Evolutionary conservation across 2,797 vertebrate genomes (phyloP), one percentile per base, ranked within the genome.

Genomic region (Holocentrus rufus): DNA sequence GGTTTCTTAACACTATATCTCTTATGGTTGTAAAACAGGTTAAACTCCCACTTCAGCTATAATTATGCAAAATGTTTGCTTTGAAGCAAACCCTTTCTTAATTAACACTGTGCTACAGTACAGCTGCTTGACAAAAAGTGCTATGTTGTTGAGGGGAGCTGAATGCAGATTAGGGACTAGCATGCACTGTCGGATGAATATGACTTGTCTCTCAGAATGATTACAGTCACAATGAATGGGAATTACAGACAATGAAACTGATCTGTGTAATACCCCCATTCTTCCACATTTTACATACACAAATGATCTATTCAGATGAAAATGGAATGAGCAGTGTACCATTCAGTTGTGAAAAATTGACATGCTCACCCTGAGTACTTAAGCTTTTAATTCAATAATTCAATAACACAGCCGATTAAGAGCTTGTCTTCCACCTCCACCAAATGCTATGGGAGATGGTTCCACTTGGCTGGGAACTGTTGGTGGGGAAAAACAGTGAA

Each of bases 331-430:
- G 89, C 89, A 84, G 85, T 90, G 90, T 90, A 88, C 89, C 92
- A 86, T 93, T 92, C 91, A 91, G 82, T 91, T 89, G 91, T 91
- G 87, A 87, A 90, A 90, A 91, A 93, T 90, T 90, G 89, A 92
- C 91, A 90, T 81, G 91, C 91, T 93, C 91, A 90, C 92, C 91
- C 91, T 69, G 89, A 92, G 90, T 91, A 93, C 92, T 92, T 93
- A 93, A 93, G 92, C 91, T 92, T 91, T 93, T 93, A 93, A 93
- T 93, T 93, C 90, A 92, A 92, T 92, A 91, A 93, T 92, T 92
- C 89, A 91, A 92, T 92, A 92, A 90, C 89, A 86, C 91, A 83
- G 88, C 76, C 89, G 90, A 92, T 93, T 93, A 91, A 90, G 89
- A 91, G 91, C 91, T 88, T 84, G 91, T 92, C 88, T 92, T 88